Percentiles rank a stretch among this genome's conserved stretches.
These are phyloP conservation scores for Suricata suricatta DNA, from an alignment of 2,113 vertebrate genomes.

Conservation along the genomic window DNA sequence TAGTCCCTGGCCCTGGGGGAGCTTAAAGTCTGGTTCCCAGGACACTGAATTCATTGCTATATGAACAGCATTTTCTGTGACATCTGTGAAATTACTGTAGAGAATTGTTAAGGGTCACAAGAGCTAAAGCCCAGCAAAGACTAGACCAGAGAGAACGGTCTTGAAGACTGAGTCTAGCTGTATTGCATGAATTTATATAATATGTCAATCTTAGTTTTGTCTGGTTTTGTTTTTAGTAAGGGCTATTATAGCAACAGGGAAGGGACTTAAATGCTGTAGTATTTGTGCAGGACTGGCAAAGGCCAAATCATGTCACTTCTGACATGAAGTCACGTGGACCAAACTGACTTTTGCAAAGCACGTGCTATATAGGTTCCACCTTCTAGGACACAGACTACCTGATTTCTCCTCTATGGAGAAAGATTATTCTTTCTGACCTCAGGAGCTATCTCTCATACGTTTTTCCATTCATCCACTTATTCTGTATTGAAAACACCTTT, in stretches of 20 bases:
- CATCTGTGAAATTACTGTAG: background rate
- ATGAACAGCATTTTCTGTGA: background rate
- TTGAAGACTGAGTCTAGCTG: background rate
- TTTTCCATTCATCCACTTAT: background rate
- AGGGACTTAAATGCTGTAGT: background rate
- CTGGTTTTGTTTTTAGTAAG: slow-evolving; percentile 3
- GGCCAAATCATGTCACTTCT: slow-evolving; percentile 3
- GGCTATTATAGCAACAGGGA: background rate
- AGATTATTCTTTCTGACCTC: background rate
- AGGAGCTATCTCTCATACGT: background rate
- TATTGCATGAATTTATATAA: background rate
- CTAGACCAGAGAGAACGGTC: background rate
- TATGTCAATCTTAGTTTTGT: background rate
- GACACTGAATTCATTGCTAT: background rate
- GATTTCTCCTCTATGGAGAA: background rate
- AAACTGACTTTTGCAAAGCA: slow-evolving; percentile 10
- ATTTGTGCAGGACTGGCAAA: background rate
- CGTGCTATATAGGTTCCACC: background rate
- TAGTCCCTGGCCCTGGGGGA: background rate
- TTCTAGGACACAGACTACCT: background rate
- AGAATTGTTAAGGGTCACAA: background rate
- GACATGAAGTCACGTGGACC: background rate
- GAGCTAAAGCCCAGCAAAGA: background rate
- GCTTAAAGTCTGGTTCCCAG: background rate
- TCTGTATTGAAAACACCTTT: background rate